Base-by-base conservation (phyloP, 2,888 invertebrate species). In the Clistopyga incitator region DNA sequence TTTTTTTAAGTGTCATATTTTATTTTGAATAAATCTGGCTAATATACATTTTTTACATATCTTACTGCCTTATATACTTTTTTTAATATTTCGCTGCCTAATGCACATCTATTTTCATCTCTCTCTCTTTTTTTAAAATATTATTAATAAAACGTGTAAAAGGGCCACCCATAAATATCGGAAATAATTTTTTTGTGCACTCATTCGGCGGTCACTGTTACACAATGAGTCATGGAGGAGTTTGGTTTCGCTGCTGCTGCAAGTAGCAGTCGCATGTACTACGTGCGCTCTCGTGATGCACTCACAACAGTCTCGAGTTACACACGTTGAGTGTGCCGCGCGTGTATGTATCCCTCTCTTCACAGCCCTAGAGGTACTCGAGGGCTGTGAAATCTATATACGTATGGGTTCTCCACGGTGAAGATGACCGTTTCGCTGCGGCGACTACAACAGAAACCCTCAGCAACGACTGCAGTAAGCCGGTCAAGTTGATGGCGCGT, bases 171-270 rank as follows among this genome's bases (percentile, higher is more conserved):
- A 59, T 50, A 38, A 64, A 84, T 64, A 74, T 72, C 10, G 29
- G 64, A 50, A 56, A 18, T 34, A 61, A 59, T 20, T 77, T 74
- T 74, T 72, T 23, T 52, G 67, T 78, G 18, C 56, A 70, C 50
- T 29, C 45, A 74, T 34, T 52, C 65, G 70, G 75, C 34, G 70
- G 78, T 23, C 50, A 71, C 38, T 56, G 20, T 75, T 65, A 56
- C 61, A 74, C n/a, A 70, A 74, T 84, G 84, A 84, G 78, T 84
- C 84, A 84, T 67, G 71, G 70, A 78, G 81, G 84, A 84, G 84
- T 84, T 84, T 25, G 80, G 80, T 83, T 80, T 80, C 61, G 68
- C 42, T 29, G 64, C 64, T 42, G 64, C 68, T 70, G 70, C 64
- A 70, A 52, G 68, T 20, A 1, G n/a, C n/a, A 67, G 56, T 50